These are phyloP conservation scores for Ptychochromis oligacanthus DNA, from an alignment of 2,113 vertebrate species.

Conservation along the genomic window DNA sequence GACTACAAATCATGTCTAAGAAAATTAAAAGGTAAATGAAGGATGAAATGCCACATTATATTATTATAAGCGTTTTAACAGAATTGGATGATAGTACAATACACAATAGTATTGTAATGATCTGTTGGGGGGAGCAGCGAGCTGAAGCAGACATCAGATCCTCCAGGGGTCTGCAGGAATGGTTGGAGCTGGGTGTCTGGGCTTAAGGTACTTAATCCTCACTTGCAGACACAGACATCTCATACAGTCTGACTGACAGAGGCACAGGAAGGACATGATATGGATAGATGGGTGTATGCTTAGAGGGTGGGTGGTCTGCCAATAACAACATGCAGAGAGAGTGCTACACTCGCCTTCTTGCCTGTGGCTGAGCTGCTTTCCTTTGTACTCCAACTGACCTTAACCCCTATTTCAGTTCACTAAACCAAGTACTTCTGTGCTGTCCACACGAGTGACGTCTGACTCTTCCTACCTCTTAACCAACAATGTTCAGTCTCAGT, in stretches of 20 bases:
- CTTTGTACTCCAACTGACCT: slow-evolving; percentile 35
- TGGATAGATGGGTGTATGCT: slow-evolving; percentile 37
- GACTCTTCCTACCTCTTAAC: slow-evolving; percentile 33
- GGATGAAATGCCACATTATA: slow-evolving; percentile 2
- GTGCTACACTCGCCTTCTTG: neutral
- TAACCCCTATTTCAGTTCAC: slow-evolving; percentile 14
- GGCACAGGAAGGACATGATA: slow-evolving; percentile 28
- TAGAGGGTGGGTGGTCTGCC: slow-evolving; percentile 48
- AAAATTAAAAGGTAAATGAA: slow-evolving; percentile 4
- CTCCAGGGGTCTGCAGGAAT: slow-evolving; percentile 24
- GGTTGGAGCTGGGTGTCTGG: slow-evolving; percentile 19
- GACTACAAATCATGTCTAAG: slow-evolving; percentile 5
- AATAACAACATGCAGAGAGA: slow-evolving; percentile 44
- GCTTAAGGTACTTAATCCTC: slow-evolving; percentile 62
- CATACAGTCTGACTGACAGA: slow-evolving; percentile 54
- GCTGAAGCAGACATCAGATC: slow-evolving; percentile 36
- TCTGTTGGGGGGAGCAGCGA: slow-evolving; percentile 51
- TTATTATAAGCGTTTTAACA: neutral
- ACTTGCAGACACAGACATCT: slow-evolving; percentile 54
- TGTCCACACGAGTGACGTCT: slow-evolving; percentile 26
- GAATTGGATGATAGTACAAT: neutral
- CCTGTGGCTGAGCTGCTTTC: slow-evolving; percentile 24
- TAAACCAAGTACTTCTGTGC: slow-evolving; percentile 23
- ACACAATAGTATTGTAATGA: neutral
- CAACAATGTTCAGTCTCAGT: neutral